Conservation (phyloP, 2,113 vertebrate species). For the Castor canadensis region DNA sequence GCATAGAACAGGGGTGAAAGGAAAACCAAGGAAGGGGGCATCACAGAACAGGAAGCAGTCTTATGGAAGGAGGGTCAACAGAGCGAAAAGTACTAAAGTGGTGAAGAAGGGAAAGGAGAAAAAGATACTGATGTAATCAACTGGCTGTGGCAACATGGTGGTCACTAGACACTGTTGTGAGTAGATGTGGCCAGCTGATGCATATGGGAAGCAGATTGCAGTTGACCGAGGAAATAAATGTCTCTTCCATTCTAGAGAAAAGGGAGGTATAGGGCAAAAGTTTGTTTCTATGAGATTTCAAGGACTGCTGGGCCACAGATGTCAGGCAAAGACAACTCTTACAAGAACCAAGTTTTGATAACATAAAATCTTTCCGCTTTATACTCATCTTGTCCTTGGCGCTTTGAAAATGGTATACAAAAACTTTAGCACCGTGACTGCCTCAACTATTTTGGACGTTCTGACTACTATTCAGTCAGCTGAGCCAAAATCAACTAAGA, state of each 20-base stretch:
- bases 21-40: not conserved
- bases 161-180: not conserved
- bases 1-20: not conserved
- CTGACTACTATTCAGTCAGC: not conserved
- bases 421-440: not conserved
- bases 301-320: not conserved
- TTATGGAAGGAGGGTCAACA: not conserved
- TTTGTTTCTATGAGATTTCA: not conserved
- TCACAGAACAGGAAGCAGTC: not conserved
- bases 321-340: constrained; percentile 3
- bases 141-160: not conserved
- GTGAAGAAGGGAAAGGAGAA: not conserved
- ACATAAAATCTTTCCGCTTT: not conserved
- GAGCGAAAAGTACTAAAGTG: not conserved
- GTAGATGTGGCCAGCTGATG: not conserved
- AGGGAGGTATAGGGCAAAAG: not conserved
- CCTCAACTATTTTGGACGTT: constrained; percentile 10
- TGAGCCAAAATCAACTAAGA: constrained; percentile 59
- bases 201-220: not conserved
- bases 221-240: not conserved
- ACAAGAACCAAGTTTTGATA: not conserved
- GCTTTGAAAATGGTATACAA: not conserved
- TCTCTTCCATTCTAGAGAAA: not conserved
- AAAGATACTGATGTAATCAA: not conserved
- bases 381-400: constrained; percentile 28